These are phyloP conservation scores for Acronicta aceris DNA, from an alignment of 2,888 invertebrate genomes.

Conservation along the genomic window DNA sequence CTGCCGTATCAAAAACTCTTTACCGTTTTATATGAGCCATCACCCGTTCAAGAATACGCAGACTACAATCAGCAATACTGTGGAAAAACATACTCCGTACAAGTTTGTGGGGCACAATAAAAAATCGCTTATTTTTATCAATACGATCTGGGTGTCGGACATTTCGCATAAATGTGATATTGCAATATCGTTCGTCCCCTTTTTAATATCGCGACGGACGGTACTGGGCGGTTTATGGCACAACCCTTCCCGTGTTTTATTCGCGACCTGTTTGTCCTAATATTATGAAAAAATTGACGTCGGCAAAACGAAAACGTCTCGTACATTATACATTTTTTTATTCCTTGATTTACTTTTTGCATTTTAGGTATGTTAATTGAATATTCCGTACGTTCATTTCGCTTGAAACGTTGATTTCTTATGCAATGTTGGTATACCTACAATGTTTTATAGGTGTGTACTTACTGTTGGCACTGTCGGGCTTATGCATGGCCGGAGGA, in stretches of 20 bases:
- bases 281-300: constrained; percentile 88
- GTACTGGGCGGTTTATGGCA: constrained; percentile 87
- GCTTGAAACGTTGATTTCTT: too few relatives aligned
- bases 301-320: constrained; percentile 81
- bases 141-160: constrained; percentile 89
- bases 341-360: constrained; percentile 54
- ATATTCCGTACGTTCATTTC: constrained; percentile 7
- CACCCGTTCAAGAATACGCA: constrained; percentile 47
- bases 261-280: constrained; percentile 89
- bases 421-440: too few relatives aligned
- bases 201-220: constrained; percentile 89
- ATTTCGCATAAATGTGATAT: constrained; percentile 90
- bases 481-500: constrained; percentile 88
- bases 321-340: constrained; percentile 69
- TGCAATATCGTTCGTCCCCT: constrained; percentile 89
- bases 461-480: constrained; percentile 84
- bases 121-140: constrained; percentile 89
- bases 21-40: constrained; percentile 47
- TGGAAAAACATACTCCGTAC: constrained; percentile 65
- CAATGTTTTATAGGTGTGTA: constrained; percentile 37
- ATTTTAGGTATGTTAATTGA: constrained; percentile 17
- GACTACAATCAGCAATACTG: constrained; percentile 65
- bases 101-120: constrained; percentile 84
- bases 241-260: constrained; percentile 89
- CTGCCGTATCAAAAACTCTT: constrained; percentile 36